These are phyloP conservation scores for Cladorhizidae sp. DNA, from an alignment of 37 sponge, comb jelly and placozoan species.

Conservation along the genomic window DNA sequence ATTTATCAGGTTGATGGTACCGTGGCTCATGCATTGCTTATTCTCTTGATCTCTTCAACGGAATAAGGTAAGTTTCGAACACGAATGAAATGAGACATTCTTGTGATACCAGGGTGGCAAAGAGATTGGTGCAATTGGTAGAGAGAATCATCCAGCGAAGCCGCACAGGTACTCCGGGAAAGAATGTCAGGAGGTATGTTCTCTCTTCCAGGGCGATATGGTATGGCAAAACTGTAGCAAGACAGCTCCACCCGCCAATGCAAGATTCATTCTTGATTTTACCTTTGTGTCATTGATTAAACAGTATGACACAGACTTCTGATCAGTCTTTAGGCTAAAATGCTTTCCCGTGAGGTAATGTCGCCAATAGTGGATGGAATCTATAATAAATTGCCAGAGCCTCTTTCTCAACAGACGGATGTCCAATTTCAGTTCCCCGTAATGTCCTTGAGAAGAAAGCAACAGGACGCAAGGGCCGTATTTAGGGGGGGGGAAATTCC, in stretches of 20 bases:
- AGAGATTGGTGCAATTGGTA: background rate
- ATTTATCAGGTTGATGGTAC: background rate
- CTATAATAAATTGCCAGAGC: constrained; percentile 1
- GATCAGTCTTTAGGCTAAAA: constrained; percentile 11
- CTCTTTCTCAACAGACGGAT: constrained; percentile 12
- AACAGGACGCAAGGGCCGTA: too few relatives aligned
- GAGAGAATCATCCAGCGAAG: background rate
- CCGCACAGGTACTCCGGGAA: constrained; percentile 6
- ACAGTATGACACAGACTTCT: constrained; percentile 16
- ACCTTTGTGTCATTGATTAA: constrained; percentile 7
- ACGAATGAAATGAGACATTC: constrained; percentile 11
- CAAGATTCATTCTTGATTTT: constrained; percentile 25
- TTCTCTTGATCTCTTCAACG: background rate
- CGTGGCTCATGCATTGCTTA: background rate
- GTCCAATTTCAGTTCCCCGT: constrained; percentile 2
- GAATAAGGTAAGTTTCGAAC: constrained; percentile 16
- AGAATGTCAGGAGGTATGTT: constrained; percentile 15
- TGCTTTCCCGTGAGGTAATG: constrained; percentile 13
- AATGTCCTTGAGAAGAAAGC: constrained; percentile 20
- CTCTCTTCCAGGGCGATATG: constrained; percentile 13
- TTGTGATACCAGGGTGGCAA: constrained; percentile 17
- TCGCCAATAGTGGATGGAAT: constrained; percentile 6
- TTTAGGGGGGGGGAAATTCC: too few relatives aligned
- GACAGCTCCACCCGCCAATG: constrained; percentile 10
- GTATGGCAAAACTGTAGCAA: constrained; percentile 18